Conservation (phyloP, 2,113 vertebrate species). For the Mirza zaza region DNA sequence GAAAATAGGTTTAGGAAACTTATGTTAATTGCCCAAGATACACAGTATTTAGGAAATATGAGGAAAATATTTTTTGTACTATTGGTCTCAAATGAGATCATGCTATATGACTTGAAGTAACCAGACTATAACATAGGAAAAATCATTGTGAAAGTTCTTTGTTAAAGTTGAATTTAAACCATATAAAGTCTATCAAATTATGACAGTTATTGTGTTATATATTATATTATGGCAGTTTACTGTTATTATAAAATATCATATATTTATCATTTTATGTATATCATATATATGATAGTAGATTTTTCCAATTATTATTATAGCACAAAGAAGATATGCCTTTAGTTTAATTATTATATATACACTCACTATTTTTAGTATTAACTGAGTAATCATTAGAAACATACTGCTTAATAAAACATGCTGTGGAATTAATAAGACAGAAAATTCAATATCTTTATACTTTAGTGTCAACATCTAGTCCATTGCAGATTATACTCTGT, state of each 20-base stretch:
- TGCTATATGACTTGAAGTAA: background rate
- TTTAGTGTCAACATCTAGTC: background rate
- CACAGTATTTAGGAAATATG: background rate
- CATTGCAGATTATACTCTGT: background rate
- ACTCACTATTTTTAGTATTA: background rate
- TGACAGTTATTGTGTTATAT: background rate
- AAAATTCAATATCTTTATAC: background rate
- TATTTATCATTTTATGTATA: background rate
- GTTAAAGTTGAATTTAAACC: slow-evolving; percentile 2
- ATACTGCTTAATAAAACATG: background rate
- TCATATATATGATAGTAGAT: background rate
- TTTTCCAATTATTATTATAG: background rate
- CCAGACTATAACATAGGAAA: background rate
- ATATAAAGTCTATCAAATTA: background rate
- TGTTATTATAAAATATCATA: background rate
- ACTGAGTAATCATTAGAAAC: background rate
- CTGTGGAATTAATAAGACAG: background rate
- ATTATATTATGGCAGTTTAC: background rate
- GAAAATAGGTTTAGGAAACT: background rate
- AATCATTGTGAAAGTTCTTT: background rate
- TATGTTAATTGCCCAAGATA: background rate
- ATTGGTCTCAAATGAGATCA: background rate
- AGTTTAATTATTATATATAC: background rate
- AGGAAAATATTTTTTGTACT: background rate
- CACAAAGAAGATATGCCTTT: background rate